Percentiles rank a stretch among this genome's conserved stretches.
phyloP scores from a whole-genome alignment of 2,888 invertebrate species.

The Eremobia ochroleuca region DNA sequence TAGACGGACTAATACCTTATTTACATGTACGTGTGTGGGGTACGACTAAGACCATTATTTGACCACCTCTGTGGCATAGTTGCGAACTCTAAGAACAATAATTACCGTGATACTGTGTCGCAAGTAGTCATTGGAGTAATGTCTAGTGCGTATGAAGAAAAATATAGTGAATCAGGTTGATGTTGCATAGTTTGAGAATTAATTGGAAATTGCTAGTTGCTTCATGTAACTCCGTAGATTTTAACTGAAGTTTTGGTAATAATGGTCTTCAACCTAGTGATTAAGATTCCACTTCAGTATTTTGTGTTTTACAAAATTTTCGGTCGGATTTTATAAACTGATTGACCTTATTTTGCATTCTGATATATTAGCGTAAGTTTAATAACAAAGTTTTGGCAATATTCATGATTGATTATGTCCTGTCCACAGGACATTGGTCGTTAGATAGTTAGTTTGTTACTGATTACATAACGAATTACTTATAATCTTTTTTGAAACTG shows the following conservation, averaged over 20 bases:
- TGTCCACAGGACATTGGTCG: neutral
- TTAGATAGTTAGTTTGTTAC: neutral
- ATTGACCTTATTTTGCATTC: slow-evolving; percentile 1
- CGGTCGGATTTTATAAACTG: slow-evolving; percentile 1
- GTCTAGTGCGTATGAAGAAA: slow-evolving; percentile 39
- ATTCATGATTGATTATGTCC: slow-evolving; percentile 11
- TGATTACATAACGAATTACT: slow-evolving; percentile 9
- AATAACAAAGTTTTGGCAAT: neutral
- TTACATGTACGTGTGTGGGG: slow-evolving; percentile 52
- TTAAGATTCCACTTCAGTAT: slow-evolving; percentile 31
- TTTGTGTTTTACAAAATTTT: slow-evolving; percentile 40
- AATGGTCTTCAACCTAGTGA: slow-evolving; percentile 7
- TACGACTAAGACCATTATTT: slow-evolving; percentile 37
- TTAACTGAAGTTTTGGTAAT: slow-evolving; percentile 25
- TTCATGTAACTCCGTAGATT: slow-evolving; percentile 7
- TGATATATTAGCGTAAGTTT: neutral
- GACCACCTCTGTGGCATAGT: slow-evolving; percentile 29
- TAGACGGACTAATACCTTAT: slow-evolving; percentile 59
- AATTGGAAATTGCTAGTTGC: slow-evolving; percentile 41
- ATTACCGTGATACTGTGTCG: slow-evolving; percentile 33
- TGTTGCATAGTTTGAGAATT: slow-evolving; percentile 25
- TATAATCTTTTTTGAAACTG: slow-evolving; percentile 10
- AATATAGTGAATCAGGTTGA: slow-evolving; percentile 22
- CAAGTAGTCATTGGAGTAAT: slow-evolving; percentile 40
- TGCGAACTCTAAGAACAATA: slow-evolving; percentile 27